Evolutionary conservation across 2,113 vertebrate genomes (phyloP), one percentile per base, ranked within the genome.

Genomic region (Rafetus swinhoei): DNA sequence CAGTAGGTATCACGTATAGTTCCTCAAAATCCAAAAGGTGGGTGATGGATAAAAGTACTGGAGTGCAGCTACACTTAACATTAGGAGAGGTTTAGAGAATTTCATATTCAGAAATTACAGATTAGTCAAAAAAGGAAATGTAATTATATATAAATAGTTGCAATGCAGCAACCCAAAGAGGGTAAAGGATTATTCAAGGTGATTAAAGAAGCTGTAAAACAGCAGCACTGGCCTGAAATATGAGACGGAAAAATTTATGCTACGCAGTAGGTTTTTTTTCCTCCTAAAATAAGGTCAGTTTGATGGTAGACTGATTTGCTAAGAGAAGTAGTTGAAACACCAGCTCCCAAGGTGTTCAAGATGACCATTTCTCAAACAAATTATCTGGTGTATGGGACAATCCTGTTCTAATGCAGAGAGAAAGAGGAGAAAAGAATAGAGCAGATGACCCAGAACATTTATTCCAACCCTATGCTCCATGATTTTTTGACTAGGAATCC

Each of bases 101-200:
- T 76, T 74, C 87, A 29, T 76, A 90, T 85, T 12, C 79, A 90
- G 69, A 81, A 45, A 82, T 79, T 81, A 82, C 90, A 81, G 11
- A 57, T 6, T 7, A 53, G n/a, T 79, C 45, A 45, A 55, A 59
- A 93, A 12, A 16, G 7, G 25, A 92, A 96, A 79, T 50, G n/a
- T 2, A 22, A 22, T 82, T 88, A 82, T 50, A 45, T 45, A 77
- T 77, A 50, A 19, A 82, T 15, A 69, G 0, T 27, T 13, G 9
- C 10, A 15, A 76, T 65, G 65, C 79, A n/a, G 86, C 39, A 90
- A 88, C 35, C 54, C 29, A 85, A 79, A 69, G 57, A 81, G 13
- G 39, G n/a, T 4, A 76, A 85, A 45, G 0, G 3, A 81, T 82
- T 60, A 87, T 12, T 13, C 29, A 85, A 2, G 0, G 11, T 87